Evolutionary conservation across 1,140 invertebrate species (phyloP).

Genomic region (Diuraphis noxia): DNA sequence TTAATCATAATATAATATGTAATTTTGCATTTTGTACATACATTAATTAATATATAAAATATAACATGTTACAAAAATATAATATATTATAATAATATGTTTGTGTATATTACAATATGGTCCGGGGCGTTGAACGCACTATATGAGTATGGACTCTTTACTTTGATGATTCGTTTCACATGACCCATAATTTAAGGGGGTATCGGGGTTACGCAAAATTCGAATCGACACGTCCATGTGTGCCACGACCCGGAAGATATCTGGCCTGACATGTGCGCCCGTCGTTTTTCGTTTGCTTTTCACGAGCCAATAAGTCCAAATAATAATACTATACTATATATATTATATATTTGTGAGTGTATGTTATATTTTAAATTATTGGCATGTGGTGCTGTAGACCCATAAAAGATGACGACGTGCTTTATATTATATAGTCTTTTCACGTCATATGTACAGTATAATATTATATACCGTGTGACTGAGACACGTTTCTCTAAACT

Average conservation of each 20-base stretch:
- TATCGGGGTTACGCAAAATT: constrained; percentile 19
- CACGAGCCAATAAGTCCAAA: constrained; percentile 19
- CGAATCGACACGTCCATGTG: constrained; percentile 13
- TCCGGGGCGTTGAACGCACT: neutral
- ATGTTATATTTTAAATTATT: constrained; percentile 3
- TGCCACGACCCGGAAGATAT: constrained; percentile 39
- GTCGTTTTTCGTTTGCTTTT: constrained; percentile 31
- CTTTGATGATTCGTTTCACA: neutral
- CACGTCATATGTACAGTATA: neutral
- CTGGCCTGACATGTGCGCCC: constrained; percentile 12
- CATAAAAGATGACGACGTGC: neutral
- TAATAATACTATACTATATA: neutral
- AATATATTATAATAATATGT: neutral
- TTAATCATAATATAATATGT: too few species aligned
- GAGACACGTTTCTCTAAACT: neutral
- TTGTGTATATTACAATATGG: neutral
- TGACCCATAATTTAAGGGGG: constrained; percentile 22
- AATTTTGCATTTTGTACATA: neutral
- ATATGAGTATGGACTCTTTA: neutral
- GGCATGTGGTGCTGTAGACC: neutral
- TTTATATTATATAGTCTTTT: neutral
- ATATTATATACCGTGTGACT: neutral
- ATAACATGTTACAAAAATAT: neutral
- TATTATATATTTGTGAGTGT: neutral
- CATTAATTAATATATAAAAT: neutral